These are phyloP conservation scores for Neuroterus valhalla DNA, from an alignment of 1,140 invertebrate species.

Conservation along the genomic window DNA sequence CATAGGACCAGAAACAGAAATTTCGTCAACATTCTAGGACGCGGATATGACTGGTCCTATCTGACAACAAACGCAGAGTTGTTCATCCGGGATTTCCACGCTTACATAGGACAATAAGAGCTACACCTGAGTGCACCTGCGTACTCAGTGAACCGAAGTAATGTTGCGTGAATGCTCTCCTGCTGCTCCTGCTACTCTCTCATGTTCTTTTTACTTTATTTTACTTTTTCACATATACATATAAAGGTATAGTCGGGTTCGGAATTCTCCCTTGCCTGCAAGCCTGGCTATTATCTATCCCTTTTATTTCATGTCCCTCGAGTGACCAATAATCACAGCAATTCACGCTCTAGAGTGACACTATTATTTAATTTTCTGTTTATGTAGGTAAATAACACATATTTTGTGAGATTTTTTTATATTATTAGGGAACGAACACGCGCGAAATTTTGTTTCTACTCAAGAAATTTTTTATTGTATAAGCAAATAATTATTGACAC, in stretches of 20 bases:
- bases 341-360: background rate
- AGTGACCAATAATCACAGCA: constrained; percentile 20
- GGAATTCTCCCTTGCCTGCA: background rate
- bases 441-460: too few species aligned
- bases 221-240: background rate
- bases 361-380: background rate
- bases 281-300: background rate
- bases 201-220: constrained; percentile 31
- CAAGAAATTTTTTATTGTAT: too few species aligned
- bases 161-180: constrained; percentile 37
- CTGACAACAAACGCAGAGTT: constrained; percentile 48
- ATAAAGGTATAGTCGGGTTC: background rate
- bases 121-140: constrained; percentile 49
- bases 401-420: too few species aligned
- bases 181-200: too few species aligned
- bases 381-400: too few species aligned
- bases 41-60: constrained; percentile 27
- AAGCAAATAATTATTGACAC: too few species aligned
- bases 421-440: too few species aligned
- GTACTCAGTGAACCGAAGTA: constrained; percentile 48
- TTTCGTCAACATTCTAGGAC: constrained; percentile 19
- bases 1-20: constrained; percentile 1
- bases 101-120: constrained; percentile 47
- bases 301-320: background rate
- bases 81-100: constrained; percentile 52